Evolutionary conservation across 2,888 invertebrate genomes (phyloP), one percentile per base, ranked within the genome.

Genomic region (Epistrophe grossulariae): DNA sequence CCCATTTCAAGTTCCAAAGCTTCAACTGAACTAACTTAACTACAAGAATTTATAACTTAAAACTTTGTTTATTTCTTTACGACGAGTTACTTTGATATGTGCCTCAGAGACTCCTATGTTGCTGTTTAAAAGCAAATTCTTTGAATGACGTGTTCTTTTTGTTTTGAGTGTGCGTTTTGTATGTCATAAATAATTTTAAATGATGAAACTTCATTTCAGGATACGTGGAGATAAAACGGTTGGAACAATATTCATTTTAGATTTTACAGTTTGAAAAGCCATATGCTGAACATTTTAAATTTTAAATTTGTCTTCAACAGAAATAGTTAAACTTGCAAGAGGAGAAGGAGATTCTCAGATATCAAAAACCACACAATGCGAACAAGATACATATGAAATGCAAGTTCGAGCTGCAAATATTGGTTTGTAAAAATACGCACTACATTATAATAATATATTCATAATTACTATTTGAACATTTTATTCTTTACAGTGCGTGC

Each of bases 301-400:
- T 70, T 70, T 0, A 45, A 35, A 45, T 35, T 31, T 60, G 64
- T 55, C 0, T 83, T 89, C 94, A 95, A 48, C 93, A 98, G 98
- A 98, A 94, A 98, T 98, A 68, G 95, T 98, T 4, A 98, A 97
- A 92, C 93, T 98, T 60, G 97, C 97, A 0, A 96, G 97, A 93
- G 96, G 98, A 3, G 98, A 99, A 92, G 97, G 96, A 92, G 98
- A 98, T 91, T 96, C 97, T 0, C 98, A 99, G 92, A 94, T 98
- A 73, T 96, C 97, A 31, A 95, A 97, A 91, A 96, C 97, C 94
- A 97, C 98, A 2, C 98, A 98, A 91, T 97, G 97, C 91, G 98
- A 98, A 92, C 98, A 98, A 92, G 98, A 99, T 90, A 97, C 98
- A 31, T 98, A 97, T 93, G 99, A 98, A 94, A 98, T 99, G 98